phyloP scores from a whole-genome alignment of 2,113 vertebrate genomes.

The Empidonax alnorum region DNA sequence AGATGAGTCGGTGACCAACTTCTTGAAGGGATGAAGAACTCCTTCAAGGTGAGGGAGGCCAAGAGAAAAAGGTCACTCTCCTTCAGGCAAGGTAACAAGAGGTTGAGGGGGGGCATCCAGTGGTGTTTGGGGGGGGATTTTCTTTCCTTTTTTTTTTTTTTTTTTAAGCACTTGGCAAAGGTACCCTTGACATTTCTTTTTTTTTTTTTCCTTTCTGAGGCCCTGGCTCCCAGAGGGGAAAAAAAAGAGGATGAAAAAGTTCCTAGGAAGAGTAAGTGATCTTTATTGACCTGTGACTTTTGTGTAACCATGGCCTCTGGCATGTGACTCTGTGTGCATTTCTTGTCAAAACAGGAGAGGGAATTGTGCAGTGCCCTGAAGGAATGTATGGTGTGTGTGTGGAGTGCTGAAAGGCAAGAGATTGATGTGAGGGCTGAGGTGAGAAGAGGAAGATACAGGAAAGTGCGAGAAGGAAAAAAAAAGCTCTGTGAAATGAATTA shows the following conservation, averaged over 20 bases:
- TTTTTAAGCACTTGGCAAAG: conserved; percentile 57
- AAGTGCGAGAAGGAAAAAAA: neutral
- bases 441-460: conserved; percentile 16
- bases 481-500: neutral
- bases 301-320: conserved; percentile 72
- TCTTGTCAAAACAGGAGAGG: conserved; percentile 76
- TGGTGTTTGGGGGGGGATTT: neutral
- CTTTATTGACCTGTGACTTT: conserved; percentile 78
- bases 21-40: conserved; percentile 62
- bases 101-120: conserved; percentile 26
- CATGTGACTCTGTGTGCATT: conserved; percentile 55
- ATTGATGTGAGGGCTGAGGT: conserved; percentile 37
- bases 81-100: conserved; percentile 72
- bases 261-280: conserved; percentile 74
- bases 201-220: conserved; percentile 67
- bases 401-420: conserved; percentile 50
- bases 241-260: conserved; percentile 68
- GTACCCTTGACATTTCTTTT: conserved; percentile 64
- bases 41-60: conserved; percentile 40
- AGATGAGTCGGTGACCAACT: conserved; percentile 64
- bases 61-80: conserved; percentile 66
- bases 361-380: conserved; percentile 68
- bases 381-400: conserved; percentile 31
- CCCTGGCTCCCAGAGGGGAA: conserved; percentile 10
- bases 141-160: neutral